Evolutionary conservation across 2,888 invertebrate genomes (phyloP).

Genomic region (Syrphus vitripennis): DNA sequence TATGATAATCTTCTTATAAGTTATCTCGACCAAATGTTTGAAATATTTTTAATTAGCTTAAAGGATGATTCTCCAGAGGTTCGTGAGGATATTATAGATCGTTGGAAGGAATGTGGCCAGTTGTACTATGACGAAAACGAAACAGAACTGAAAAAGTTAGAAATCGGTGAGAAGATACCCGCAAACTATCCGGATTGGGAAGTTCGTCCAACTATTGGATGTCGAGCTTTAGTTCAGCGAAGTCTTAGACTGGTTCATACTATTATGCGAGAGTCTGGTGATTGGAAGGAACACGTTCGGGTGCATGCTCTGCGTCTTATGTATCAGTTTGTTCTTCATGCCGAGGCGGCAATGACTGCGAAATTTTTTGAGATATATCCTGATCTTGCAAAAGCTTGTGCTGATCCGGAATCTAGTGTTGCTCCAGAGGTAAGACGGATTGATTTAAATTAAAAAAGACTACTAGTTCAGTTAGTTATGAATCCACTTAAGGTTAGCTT

Average conservation of each 20-base stretch:
- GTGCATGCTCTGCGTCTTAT: slow-evolving; percentile 79
- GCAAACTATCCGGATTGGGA: slow-evolving; percentile 88
- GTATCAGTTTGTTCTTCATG: slow-evolving; percentile 79
- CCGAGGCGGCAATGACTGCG: slow-evolving; percentile 79
- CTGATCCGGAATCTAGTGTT: slow-evolving; percentile 76
- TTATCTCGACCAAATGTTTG: too few relatives aligned
- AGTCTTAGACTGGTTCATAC: slow-evolving; percentile 81
- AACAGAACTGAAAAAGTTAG: slow-evolving; percentile 91
- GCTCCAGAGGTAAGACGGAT: slow-evolving; percentile 72
- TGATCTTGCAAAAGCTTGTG: slow-evolving; percentile 77
- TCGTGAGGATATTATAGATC: slow-evolving; percentile 83
- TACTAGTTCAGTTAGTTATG: too few relatives aligned
- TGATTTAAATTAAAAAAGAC: too few relatives aligned
- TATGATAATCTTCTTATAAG: not conserved
- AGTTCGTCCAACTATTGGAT: slow-evolving; percentile 92
- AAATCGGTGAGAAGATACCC: slow-evolving; percentile 86
- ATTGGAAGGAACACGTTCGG: slow-evolving; percentile 81
- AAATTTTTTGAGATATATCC: slow-evolving; percentile 79
- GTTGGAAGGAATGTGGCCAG: slow-evolving; percentile 89
- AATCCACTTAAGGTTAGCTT: too few relatives aligned
- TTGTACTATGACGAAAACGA: slow-evolving; percentile 94
- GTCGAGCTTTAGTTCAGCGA: slow-evolving; percentile 89
- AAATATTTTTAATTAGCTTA: slow-evolving; percentile 81
- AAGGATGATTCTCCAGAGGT: slow-evolving; percentile 91
- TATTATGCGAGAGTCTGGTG: slow-evolving; percentile 77